A percentile compares a stretch with the other conserved stretches of the same genome.
phyloP scores from a whole-genome alignment of 2,888 invertebrate species.

The Troglohyphantes excavatus region DNA sequence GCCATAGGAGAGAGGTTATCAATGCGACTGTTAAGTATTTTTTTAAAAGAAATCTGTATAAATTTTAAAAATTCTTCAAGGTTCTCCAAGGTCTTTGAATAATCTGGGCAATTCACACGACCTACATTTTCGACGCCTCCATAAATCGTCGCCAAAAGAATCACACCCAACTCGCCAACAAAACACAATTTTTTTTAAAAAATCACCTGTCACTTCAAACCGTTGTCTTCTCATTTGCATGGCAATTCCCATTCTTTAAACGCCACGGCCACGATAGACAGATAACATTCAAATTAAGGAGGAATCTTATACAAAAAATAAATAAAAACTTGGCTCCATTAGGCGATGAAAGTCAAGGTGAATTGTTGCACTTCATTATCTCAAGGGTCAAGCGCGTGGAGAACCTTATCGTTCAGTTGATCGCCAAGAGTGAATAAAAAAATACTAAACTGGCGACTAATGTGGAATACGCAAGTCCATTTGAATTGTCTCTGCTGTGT shows the following conservation, averaged over 20 bases:
- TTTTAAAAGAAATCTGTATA: too few species aligned
- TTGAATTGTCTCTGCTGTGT: neutral
- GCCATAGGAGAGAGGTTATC: too few species aligned
- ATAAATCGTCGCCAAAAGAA: neutral
- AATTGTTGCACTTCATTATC: conserved; percentile 11
- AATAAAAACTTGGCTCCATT: neutral
- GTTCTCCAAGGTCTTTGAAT: too few species aligned
- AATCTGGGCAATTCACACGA: too few species aligned
- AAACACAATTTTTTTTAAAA: neutral
- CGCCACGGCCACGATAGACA: neutral
- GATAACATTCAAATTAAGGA: neutral
- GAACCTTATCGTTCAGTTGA: neutral
- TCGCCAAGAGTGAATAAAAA: neutral
- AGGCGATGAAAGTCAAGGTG: neutral
- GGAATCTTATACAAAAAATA: neutral
- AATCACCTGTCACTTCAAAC: neutral
- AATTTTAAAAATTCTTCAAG: too few species aligned
- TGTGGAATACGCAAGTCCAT: neutral
- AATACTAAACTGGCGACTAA: neutral
- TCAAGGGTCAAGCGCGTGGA: neutral
- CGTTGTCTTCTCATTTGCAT: neutral
- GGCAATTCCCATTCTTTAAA: neutral
- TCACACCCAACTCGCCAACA: neutral
- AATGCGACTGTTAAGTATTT: too few species aligned
- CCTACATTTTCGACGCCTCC: too few species aligned